A percentile compares a stretch with the other conserved stretches of the same genome.
These are phyloP conservation scores for Nebria salina DNA, from an alignment of 2,888 invertebrate genomes.

Conservation along the genomic window DNA sequence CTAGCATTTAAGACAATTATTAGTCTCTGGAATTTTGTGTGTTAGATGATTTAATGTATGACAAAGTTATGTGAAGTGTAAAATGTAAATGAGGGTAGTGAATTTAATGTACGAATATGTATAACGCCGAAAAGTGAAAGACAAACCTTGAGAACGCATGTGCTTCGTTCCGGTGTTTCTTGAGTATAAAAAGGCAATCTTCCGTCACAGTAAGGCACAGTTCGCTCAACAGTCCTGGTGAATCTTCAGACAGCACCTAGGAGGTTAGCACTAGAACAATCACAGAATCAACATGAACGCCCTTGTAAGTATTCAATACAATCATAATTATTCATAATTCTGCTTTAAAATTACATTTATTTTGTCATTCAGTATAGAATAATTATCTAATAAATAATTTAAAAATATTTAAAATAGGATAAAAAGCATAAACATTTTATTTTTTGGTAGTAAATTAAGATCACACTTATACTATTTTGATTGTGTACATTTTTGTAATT, in stretches of 20 bases:
- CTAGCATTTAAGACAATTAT: too few species aligned
- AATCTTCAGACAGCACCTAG: not conserved
- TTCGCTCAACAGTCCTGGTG: constrained; percentile 1
- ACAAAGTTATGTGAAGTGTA: not conserved
- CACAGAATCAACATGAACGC: not conserved
- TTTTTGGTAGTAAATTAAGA: too few species aligned
- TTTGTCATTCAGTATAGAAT: not conserved
- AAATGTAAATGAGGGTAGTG: not conserved
- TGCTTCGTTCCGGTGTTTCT: not conserved
- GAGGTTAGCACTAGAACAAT: not conserved
- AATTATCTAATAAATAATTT: too few species aligned
- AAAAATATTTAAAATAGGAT: too few species aligned
- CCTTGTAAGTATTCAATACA: not conserved
- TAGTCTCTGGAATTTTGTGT: not conserved
- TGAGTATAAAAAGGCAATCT: not conserved
- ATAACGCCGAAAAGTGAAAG: not conserved
- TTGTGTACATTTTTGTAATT: too few species aligned
- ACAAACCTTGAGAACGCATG: not conserved
- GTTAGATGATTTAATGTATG: not conserved
- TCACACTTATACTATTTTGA: too few species aligned
- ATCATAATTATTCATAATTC: not conserved
- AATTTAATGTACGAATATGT: not conserved
- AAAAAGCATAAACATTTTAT: too few species aligned
- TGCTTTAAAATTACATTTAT: not conserved
- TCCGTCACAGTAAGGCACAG: not conserved